Conservation (phyloP, 2,888 invertebrate species). For the Julus scandinavius region DNA sequence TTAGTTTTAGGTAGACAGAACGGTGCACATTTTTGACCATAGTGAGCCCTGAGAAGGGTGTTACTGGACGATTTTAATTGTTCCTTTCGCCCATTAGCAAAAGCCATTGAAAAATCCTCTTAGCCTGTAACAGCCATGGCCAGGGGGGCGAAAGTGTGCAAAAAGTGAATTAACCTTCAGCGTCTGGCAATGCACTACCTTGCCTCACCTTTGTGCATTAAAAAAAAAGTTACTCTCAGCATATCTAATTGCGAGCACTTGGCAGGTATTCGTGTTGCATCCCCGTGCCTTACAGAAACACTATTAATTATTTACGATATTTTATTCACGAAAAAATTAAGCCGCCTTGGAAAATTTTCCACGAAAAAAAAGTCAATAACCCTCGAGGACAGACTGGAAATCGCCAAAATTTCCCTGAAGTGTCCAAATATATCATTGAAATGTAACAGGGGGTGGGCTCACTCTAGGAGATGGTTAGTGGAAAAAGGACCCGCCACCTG, state of each 20-base stretch:
- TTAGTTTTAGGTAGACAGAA: not conserved
- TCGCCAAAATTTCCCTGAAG: not conserved
- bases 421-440: not conserved
- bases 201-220: conserved; percentile 8
- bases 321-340: not conserved
- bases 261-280: conserved; percentile 5
- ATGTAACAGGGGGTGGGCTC: not conserved
- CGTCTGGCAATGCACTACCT: conserved; percentile 36
- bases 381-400: not conserved
- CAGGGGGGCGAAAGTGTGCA: conserved; percentile 36
- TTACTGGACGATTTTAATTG: conserved; percentile 39
- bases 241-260: conserved; percentile 42
- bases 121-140: conserved; percentile 23
- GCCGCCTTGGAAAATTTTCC: not conserved
- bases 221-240: not conserved
- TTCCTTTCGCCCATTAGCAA: conserved; percentile 31
- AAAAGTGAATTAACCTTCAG: conserved; percentile 27
- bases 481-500: conserved; percentile 13
- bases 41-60: not conserved
- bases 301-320: conserved; percentile 43
- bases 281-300: conserved; percentile 45
- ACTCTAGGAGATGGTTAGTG: not conserved
- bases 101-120: conserved; percentile 40
- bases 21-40: not conserved
- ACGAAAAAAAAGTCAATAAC: conserved; percentile 29